Evolutionary conservation across 1,140 invertebrate species (phyloP), one percentile per base, ranked within the genome.

Genomic region (Campoletis sonorensis): DNA sequence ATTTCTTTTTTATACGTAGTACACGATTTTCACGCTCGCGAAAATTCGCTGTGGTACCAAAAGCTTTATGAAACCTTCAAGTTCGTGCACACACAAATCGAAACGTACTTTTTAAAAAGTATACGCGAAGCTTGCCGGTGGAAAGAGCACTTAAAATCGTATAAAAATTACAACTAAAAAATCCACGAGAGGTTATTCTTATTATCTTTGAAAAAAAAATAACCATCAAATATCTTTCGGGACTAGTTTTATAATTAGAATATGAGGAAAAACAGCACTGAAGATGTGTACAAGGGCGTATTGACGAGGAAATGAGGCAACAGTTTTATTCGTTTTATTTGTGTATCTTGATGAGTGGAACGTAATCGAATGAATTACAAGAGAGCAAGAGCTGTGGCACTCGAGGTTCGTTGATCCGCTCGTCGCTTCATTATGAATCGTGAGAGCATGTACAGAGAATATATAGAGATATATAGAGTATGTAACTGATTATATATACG

Each of bases 341-440:
- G 73, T 37, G 30, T 61, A 51, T 61, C 73, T 70, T 30, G 67
- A 16, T 77, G 54, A 61, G 33, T 61, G 61, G 27, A 11, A 77
- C 51, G 73, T 77, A 77, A 77, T 58, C 73, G 73, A 77, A 77
- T 77, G 73, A 77, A 64, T 77, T 77, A 77, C 72, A 49, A 49
- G n/a, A 49, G n/a, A 75, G 72, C 40, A 23, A 1, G 21, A 54
- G 72, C 45, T 49, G 72, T 58, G 4, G 30, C 30, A 33, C 27
- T 77, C 73, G 51, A 77, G 18, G 27, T n/a, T 70, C 27, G 26
- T 77, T 30, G 73, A 54, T 30, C 27, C 27, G 15, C 67, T 61
- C 73, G 51, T 61, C 73, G 73, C 54, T 77, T 77, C 73, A 77
- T 77, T 77, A 77, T 77, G 49, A 26, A 21, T 1, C 8, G 67